Evolutionary conservation across 2,113 vertebrate species (phyloP).

Genomic region (Macroglossus sobrinus): DNA sequence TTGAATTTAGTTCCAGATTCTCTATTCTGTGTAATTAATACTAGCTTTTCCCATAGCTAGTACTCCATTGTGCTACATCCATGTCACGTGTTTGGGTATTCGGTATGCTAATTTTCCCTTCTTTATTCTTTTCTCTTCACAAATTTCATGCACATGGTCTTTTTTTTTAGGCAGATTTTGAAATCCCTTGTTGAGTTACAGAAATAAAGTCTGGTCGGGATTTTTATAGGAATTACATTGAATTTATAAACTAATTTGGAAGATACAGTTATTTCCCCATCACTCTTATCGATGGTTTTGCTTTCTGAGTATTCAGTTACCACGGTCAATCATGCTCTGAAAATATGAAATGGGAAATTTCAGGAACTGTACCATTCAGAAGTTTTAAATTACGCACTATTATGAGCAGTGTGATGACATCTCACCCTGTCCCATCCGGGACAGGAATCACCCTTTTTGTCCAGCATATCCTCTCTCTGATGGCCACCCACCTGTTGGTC

Average conservation of each 20-base stretch:
- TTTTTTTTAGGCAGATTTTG: not conserved
- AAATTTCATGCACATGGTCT: not conserved
- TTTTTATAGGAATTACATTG: not conserved
- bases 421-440: accelerated
- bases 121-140: not conserved
- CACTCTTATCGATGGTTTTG: not conserved
- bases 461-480: not conserved
- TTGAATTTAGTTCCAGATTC: not conserved
- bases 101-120: not conserved
- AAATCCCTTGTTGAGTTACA: not conserved
- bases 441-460: not conserved
- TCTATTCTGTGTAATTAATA: not conserved
- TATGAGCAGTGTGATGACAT: not conserved
- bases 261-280: not conserved
- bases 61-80: not conserved
- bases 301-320: not conserved
- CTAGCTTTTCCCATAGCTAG: not conserved
- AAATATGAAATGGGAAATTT: not conserved
- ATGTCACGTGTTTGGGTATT: not conserved
- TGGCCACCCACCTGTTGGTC: not conserved
- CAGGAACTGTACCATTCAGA: not conserved
- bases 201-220: not conserved
- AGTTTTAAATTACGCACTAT: not conserved
- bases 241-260: not conserved
- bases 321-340: not conserved